Evolutionary conservation across 2,113 vertebrate species (phyloP).

Genomic region (Elachura formosa): DNA sequence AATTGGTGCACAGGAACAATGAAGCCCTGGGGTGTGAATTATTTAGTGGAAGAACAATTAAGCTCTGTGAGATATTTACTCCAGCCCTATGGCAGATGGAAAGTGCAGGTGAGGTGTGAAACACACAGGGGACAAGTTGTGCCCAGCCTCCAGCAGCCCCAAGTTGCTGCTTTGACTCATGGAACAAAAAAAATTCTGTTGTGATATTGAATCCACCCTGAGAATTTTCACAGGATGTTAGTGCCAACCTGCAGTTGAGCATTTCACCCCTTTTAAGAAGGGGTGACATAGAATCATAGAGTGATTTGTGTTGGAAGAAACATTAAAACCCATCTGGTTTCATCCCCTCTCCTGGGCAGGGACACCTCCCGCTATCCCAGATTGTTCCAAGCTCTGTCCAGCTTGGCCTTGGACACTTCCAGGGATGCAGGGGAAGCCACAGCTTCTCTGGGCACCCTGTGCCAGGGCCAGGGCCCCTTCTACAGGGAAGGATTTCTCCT

Average conservation of each 20-base stretch:
- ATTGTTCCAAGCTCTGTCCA: not conserved
- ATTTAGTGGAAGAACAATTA: not conserved
- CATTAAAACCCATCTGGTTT: not conserved
- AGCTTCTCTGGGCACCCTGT: not conserved
- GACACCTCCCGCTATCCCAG: not conserved
- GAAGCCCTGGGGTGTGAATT: slow-evolving; percentile 18
- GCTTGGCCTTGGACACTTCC: not conserved
- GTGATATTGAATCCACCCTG: accelerated
- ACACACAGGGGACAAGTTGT: accelerated
- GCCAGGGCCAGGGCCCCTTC: not conserved
- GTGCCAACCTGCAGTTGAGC: not conserved
- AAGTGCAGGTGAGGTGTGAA: not conserved
- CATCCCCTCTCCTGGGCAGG: not conserved
- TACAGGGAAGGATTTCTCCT: not conserved
- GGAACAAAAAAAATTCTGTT: not conserved
- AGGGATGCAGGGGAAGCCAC: not conserved
- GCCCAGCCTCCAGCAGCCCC: not conserved
- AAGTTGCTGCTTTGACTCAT: not conserved
- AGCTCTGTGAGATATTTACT: not conserved
- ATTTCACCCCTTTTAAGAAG: not conserved
- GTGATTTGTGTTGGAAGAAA: not conserved
- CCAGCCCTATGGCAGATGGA: not conserved
- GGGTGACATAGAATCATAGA: not conserved
- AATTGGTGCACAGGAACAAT: not conserved
- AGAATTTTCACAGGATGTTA: not conserved